Evolutionary conservation across 2,797 vertebrate species (phyloP), one percentile per base, ranked within the genome.

Genomic region (Aulostomus chinensis): DNA sequence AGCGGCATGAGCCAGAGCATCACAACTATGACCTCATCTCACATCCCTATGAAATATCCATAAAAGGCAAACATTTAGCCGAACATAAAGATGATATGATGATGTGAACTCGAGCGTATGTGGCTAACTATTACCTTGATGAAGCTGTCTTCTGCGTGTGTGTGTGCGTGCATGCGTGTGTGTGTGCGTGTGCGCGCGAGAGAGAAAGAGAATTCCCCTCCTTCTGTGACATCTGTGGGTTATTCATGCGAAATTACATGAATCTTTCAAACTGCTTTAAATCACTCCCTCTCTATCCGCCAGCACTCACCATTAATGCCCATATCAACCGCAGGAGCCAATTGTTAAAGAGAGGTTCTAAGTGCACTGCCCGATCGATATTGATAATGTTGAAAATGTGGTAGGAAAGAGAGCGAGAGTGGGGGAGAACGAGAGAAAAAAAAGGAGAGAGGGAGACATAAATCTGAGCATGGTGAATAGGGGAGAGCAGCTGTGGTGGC

Each of bases 201-300:
- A n/a, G n/a, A n/a, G n/a, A n/a, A n/a, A 65, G 76, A 83, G 76
- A 82, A 86, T 85, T 71, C 58, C 55, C 60, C n/a, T n/a, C n/a
- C 56, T 64, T 58, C 66, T 25, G 34, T 73, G 81, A 89, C 89
- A 90, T 92, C 93, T 92, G 94, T 91, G 91, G 93, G 94, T 94
- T 94, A 95, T 96, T 97, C 93, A 95, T 94, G 90, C 91, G 85
- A 93, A 95, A 95, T 94, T 91, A 94, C 92, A 94, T 93, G 94
- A 95, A 93, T 93, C 93, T 94, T 93, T 93, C 92, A 91, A 92
- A 92, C 83, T 84, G 87, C 89, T 94, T 94, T 94, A 94, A 97
- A 95, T 94, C 92, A 93, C 90, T 81, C 84, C 55, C 50, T 68
- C 66, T 57, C 70, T 21, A 63, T 76, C 58, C 17, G 10, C 70